Evolutionary conservation across 2,113 vertebrate species (phyloP), one percentile per base, ranked within the genome.

Genomic region (Gorsachius goisagi): DNA sequence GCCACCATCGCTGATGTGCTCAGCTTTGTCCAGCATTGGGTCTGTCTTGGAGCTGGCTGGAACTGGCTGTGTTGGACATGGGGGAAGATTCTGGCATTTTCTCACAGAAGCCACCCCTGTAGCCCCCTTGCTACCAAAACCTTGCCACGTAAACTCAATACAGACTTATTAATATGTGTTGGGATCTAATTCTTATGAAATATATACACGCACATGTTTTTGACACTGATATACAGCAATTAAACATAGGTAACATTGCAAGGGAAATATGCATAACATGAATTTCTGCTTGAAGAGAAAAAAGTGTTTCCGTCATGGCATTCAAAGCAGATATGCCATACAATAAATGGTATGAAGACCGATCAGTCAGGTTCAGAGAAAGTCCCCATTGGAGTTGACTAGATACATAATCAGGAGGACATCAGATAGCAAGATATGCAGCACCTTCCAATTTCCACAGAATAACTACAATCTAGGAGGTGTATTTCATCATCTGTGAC

Each of bases 61-160:
- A 30, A 32, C 5, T 60, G 74, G 3, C 22, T 35, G 2, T 32
- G 4, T 37, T 0, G 0, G 15, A 66, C 8, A 4, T 4, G 15
- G 7, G 14, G 9, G 20, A 69, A 88, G 26, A 33, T 85, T 69
- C 50, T 77, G 17, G 4, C 15, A 49, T 7, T 26, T 71, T 74
- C 56, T 35, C 45, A 62, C 26, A 88, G 35, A 89, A 88, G 5
- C 16, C 23, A 41, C 4, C 5, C 6, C 12, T 32, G 15, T 45
- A 67, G 55, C 6, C 12, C 11, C 6, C 9, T 21, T 0, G 0
- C 45, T 44, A 18, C 23, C 15, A 47, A 72, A 89, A 32, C 15
- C 30, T 74, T 81, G 5, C 15, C 33, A 39, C 4, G 4, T 6
- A 15, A 72, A 33, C 13, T 9, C 52, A 82, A 33, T 23, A 56